Base-by-base conservation (phyloP, 2,888 invertebrate species). In the Rotaria magnacalcarata region DNA sequence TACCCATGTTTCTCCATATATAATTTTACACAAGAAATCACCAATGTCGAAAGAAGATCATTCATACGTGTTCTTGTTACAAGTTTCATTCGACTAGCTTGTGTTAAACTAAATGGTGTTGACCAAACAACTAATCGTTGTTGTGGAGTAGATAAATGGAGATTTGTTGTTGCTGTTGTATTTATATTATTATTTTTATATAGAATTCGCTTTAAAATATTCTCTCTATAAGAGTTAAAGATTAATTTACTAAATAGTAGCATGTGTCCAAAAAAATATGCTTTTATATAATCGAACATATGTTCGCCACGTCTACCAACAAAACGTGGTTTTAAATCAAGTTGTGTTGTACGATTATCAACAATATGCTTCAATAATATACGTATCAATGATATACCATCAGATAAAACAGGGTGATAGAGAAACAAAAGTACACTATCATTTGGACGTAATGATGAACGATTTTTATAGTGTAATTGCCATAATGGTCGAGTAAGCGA, bases 1-100 rank as follows among this genome's bases (percentile, higher is more conserved):
- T 67, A 67, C 67, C 34, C 47, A 47, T 80, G 47, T 47, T 43
- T 21, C 47, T 80, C 80, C 4, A 47, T 19, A n/a, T 80, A 80
- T 43, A 80, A n/a, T 47, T 47, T 80, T 4, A 80, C 80, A 80
- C 80, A 80, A 5, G 80, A 47, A 6, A 80, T 80, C 24, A 80
- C 80, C 11, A 47, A 43, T 47, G 80, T 80, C 47, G 80, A 80
- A 8, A 86, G 80, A 24, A 86, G 19, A 84, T 86, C 86, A 52
- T 86, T 86, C 86, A 86, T 86, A 74, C 85, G 85, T n/a, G 85
- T 85, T 54, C 86, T 41, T 27, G 86, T 86, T 21, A 86, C 86
- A 8, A 85, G 43, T 80, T 86, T 86, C 27, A 86, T 84, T 75
- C 86, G 34, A 85, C 75, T 85, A 24, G 85, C 43, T 43, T 52